Evolutionary conservation across 2,113 vertebrate species (phyloP).

Genomic region (Macrotis lagotis): DNA sequence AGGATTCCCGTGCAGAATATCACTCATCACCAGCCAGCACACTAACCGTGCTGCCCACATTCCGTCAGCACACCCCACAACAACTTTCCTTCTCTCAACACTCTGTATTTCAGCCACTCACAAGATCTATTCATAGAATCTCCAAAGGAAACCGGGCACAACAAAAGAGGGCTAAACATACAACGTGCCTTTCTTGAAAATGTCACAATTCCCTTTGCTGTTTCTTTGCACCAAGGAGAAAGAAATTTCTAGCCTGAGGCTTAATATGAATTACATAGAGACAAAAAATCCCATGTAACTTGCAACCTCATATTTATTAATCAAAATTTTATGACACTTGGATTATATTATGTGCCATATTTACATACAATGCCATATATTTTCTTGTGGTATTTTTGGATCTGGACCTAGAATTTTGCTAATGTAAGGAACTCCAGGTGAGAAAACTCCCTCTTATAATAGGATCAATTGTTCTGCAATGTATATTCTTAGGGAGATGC

Average conservation of each 20-base stretch:
- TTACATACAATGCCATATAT: background rate
- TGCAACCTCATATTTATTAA: background rate
- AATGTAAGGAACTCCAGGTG: background rate
- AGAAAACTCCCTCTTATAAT: background rate
- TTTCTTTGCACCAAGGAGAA: background rate
- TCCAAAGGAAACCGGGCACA: conserved; percentile 64
- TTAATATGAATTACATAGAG: background rate
- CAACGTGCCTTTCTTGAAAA: conserved; percentile 6
- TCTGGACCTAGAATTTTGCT: background rate
- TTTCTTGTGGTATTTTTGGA: background rate
- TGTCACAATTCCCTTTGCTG: background rate
- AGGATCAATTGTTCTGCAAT: background rate
- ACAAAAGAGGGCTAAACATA: background rate
- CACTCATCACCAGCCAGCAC: conserved; percentile 71
- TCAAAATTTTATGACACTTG: background rate
- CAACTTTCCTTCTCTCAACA: conserved; percentile 78
- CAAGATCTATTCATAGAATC: conserved; percentile 59
- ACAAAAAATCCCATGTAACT: conserved; percentile 23
- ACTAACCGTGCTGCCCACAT: conserved; percentile 39
- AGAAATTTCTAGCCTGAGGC: conserved; percentile 12
- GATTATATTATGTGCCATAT: background rate
- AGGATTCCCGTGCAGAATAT: conserved; percentile 41
- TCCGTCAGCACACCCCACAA: conserved; percentile 63
- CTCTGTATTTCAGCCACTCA: conserved; percentile 65
- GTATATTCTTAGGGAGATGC: background rate